Percentiles rank a stretch among this genome's conserved stretches.
Evolutionary conservation across 1,140 invertebrate genomes (phyloP).

Genomic region (Papilio polytes): DNA sequence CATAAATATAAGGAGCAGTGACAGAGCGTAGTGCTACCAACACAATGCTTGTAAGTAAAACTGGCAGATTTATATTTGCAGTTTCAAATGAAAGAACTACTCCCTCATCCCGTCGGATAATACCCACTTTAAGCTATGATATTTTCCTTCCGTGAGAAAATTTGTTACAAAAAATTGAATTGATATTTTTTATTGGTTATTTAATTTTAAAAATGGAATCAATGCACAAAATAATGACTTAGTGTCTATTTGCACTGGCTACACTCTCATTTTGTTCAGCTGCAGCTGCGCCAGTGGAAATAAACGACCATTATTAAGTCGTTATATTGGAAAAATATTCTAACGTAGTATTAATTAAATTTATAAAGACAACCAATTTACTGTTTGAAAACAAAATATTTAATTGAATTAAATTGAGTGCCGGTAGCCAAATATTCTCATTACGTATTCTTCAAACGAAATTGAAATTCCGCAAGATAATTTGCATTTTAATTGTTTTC

Average conservation of each 20-base stretch:
- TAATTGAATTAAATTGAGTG: neutral
- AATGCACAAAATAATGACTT: too few relatives aligned
- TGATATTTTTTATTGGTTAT: too few relatives aligned
- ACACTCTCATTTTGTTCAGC: too few relatives aligned
- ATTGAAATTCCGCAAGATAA: constrained; percentile 14
- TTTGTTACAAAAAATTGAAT: neutral
- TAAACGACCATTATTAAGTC: too few relatives aligned
- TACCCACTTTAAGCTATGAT: constrained; percentile 24
- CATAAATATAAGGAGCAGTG: constrained; percentile 19
- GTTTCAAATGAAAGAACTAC: constrained; percentile 30
- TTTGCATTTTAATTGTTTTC: constrained; percentile 32
- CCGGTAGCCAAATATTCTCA: constrained; percentile 9
- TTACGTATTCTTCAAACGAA: constrained; percentile 17
- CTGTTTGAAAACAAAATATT: neutral
- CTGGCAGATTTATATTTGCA: constrained; percentile 37
- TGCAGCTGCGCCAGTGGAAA: too few relatives aligned
- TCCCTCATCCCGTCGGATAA: neutral
- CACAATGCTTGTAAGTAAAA: constrained; percentile 33
- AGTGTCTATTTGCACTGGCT: too few relatives aligned
- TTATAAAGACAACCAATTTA: neutral
- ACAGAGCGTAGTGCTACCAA: constrained; percentile 19
- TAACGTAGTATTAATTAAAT: too few relatives aligned
- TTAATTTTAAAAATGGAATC: neutral
- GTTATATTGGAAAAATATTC: too few relatives aligned
- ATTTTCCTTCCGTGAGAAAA: constrained; percentile 3